Evolutionary conservation across 2,888 invertebrate species (phyloP).

Genomic region (Elgonia sp.): DNA sequence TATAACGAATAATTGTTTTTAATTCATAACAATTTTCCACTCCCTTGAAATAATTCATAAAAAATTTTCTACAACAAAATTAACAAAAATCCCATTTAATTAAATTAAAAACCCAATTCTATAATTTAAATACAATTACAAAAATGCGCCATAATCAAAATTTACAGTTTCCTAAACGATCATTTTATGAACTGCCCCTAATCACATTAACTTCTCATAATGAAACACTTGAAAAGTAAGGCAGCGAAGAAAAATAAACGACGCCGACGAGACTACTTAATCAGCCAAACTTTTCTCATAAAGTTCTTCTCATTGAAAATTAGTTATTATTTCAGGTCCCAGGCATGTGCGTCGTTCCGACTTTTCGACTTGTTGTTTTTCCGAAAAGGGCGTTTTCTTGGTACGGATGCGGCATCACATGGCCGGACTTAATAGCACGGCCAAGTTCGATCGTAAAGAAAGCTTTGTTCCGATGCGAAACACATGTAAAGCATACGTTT

Average conservation of each 20-base stretch:
- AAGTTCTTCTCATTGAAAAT: conserved; percentile 46
- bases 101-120: no score
- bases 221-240: conserved; percentile 40
- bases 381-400: conserved; percentile 46
- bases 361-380: conserved; percentile 45
- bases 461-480: conserved; percentile 64
- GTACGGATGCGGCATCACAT: conserved; percentile 37
- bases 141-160: neutral
- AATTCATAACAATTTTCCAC: no score
- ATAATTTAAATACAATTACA: no score
- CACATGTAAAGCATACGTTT: conserved; percentile 74
- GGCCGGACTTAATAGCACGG: conserved; percentile 43
- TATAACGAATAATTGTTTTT: no score
- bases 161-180: conserved; percentile 28
- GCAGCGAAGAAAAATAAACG: conserved; percentile 4
- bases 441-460: conserved; percentile 67
- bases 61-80: no score
- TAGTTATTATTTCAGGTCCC: conserved; percentile 51
- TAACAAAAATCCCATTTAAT: no score
- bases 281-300: conserved; percentile 33
- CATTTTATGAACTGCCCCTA: conserved; percentile 15
- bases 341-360: conserved; percentile 18
- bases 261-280: conserved; percentile 6
- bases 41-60: no score
- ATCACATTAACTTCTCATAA: conserved; percentile 31